Percentiles rank a stretch among this genome's conserved stretches.
Conservation (phyloP, 2,113 vertebrate genomes). For the Bombycilla garrulus region DNA sequence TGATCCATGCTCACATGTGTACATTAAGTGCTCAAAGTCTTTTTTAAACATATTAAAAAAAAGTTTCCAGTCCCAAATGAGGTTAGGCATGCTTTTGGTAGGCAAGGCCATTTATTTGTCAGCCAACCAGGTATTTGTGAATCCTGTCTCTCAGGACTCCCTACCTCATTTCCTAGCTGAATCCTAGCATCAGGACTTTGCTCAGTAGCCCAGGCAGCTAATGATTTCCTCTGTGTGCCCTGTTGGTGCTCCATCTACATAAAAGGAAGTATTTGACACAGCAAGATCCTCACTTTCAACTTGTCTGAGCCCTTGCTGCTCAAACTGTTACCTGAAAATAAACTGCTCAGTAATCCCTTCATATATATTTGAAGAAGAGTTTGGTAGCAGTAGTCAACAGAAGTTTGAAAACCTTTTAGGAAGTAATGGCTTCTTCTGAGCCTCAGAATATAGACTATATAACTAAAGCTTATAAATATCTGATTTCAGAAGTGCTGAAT, state of each 20-base stretch:
- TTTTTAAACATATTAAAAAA: not conserved
- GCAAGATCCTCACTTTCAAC: conserved; percentile 27
- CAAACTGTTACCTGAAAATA: not conserved
- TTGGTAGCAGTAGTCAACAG: not conserved
- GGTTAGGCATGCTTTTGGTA: not conserved
- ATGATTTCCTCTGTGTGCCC: not conserved
- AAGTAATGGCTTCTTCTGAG: conserved; percentile 28
- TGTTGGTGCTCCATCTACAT: not conserved
- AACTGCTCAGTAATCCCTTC: not conserved
- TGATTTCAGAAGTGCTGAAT: conserved; percentile 7
- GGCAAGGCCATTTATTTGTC: not conserved
- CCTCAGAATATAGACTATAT: not conserved
- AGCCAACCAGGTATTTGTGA: not conserved
- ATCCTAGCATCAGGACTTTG: not conserved
- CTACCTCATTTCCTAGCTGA: not conserved
- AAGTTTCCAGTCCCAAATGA: not conserved
- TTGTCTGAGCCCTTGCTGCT: conserved; percentile 12
- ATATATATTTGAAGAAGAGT: conserved; percentile 15
- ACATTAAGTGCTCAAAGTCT: not conserved
- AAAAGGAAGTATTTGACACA: conserved; percentile 24
- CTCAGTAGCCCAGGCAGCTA: not conserved
- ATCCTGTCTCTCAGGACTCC: not conserved
- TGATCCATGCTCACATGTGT: not conserved
- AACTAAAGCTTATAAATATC: conserved; percentile 1
- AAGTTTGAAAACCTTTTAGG: conserved; percentile 10